phyloP scores from a whole-genome alignment of 2,888 invertebrate genomes.

The Elmis aenea region DNA sequence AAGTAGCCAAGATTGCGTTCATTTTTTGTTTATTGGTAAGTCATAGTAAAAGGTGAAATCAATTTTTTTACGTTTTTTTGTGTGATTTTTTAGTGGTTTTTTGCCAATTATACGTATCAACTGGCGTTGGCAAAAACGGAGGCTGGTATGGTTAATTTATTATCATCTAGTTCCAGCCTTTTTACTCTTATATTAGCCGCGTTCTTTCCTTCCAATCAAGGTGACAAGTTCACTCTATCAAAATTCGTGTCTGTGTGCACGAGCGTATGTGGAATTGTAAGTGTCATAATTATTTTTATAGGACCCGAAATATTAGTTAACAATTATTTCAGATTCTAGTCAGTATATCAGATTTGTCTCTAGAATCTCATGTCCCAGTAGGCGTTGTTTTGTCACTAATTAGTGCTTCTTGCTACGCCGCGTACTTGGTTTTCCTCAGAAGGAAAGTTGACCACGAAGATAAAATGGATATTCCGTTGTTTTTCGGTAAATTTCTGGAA shows the following conservation, averaged over 20 bases:
- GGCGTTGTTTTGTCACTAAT: conserved; percentile 78
- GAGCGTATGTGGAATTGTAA: conserved; percentile 74
- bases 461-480: conserved; percentile 89
- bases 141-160: conserved; percentile 80
- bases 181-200: conserved; percentile 86
- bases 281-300: conserved; percentile 43
- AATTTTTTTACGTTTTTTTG: not conserved
- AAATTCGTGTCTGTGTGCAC: conserved; percentile 76
- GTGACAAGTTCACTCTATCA: conserved; percentile 81
- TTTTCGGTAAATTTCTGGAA: conserved; percentile 71
- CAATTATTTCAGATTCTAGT: conserved; percentile 50
- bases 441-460: conserved; percentile 87
- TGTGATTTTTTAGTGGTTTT: conserved; percentile 75
- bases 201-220: conserved; percentile 74
- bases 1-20: conserved; percentile 78
- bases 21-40: conserved; percentile 81
- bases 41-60: conserved; percentile 14
- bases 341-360: conserved; percentile 65
- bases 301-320: not conserved
- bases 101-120: conserved; percentile 90
- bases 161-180: conserved; percentile 84
- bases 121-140: conserved; percentile 79
- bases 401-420: conserved; percentile 85
- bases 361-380: conserved; percentile 64
- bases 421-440: conserved; percentile 83